Evolutionary conservation across 2,888 invertebrate genomes (phyloP).

Genomic region (Eristalis pertinax): DNA sequence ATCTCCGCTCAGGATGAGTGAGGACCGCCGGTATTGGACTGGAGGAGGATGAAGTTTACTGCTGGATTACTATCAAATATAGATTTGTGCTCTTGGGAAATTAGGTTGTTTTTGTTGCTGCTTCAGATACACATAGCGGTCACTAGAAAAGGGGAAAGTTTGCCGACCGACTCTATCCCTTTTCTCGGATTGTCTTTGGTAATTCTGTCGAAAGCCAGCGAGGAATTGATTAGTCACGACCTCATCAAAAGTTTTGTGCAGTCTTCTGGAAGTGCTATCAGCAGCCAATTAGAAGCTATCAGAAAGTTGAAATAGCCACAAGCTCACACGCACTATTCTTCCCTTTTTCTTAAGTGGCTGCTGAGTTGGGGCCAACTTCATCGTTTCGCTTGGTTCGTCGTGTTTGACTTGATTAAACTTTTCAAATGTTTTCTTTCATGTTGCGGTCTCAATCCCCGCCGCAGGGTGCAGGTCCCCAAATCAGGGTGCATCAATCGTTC

Average conservation of each 20-base stretch:
- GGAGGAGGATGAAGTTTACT: constrained; percentile 61
- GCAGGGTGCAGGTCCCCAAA: constrained; percentile 1
- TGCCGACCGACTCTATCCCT: neutral
- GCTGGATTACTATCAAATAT: constrained; percentile 68
- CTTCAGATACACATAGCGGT: constrained; percentile 18
- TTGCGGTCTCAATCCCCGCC: neutral
- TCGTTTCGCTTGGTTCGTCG: constrained; percentile 10
- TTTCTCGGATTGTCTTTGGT: constrained; percentile 38
- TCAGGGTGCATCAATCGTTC: constrained; percentile 13
- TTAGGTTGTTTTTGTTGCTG: constrained; percentile 66
- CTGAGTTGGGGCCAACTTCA: neutral
- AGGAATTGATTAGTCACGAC: constrained; percentile 70
- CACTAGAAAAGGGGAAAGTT: constrained; percentile 45
- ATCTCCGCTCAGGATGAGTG: constrained; percentile 9
- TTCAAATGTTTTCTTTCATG: constrained; percentile 9
- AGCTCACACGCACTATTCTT: constrained; percentile 23
- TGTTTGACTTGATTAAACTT: constrained; percentile 53
- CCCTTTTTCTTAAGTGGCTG: neutral
- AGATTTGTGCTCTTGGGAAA: constrained; percentile 62
- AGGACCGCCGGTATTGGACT: neutral
- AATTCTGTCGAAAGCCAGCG: constrained; percentile 59
- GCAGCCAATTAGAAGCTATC: constrained; percentile 71
- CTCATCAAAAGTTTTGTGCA: constrained; percentile 68
- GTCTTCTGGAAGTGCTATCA: constrained; percentile 61
- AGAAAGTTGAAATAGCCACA: constrained; percentile 56